Conservation (phyloP, 2,797 vertebrate genomes). For the Molossus alvarezi region DNA sequence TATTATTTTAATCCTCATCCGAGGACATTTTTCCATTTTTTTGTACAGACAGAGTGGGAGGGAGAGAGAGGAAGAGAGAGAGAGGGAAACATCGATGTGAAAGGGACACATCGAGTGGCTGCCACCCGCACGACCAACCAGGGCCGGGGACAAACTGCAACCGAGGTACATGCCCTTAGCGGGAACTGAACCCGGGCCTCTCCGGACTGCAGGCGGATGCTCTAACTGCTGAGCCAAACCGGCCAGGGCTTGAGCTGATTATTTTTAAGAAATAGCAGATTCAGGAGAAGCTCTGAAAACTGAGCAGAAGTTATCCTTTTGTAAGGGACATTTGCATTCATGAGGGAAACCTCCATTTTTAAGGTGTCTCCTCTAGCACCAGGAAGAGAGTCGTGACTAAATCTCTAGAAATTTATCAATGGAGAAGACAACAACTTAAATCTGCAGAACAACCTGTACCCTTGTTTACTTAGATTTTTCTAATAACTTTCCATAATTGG, state of each 20-base stretch:
- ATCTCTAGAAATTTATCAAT: not conserved
- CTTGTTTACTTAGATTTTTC: not conserved
- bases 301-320: not conserved
- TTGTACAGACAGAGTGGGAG: too few species aligned
- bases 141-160: too few species aligned
- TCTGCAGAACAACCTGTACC: not conserved
- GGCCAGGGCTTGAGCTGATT: not conserved
- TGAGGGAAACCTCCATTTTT: not conserved
- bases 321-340: not conserved
- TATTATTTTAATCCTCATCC: too few species aligned
- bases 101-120: too few species aligned
- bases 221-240: too few species aligned
- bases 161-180: too few species aligned
- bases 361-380: not conserved
- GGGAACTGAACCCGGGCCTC: too few species aligned
- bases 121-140: too few species aligned
- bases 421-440: not conserved
- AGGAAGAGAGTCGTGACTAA: not conserved
- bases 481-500: not conserved
- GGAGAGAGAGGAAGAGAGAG: too few species aligned
- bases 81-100: too few species aligned
- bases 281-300: not conserved
- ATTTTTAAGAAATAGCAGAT: not conserved
- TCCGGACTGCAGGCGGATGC: too few species aligned
- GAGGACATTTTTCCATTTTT: too few species aligned